A percentile compares a stretch with the other conserved stretches of the same genome.
phyloP scores from a whole-genome alignment of 1,140 invertebrate species.

The Gonioctena quinquepunctata region DNA sequence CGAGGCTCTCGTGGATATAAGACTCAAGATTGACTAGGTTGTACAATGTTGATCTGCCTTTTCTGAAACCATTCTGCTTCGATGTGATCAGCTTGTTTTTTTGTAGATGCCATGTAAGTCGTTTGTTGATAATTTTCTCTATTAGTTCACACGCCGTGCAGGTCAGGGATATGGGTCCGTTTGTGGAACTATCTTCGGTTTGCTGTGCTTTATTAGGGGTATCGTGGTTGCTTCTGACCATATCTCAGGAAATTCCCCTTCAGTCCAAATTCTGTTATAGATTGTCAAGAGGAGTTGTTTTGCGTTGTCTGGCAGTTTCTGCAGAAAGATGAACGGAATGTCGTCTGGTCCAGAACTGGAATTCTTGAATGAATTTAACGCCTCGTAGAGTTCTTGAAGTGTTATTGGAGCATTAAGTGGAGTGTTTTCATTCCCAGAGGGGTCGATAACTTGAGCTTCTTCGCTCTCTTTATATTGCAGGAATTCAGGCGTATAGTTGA shows the following conservation, averaged over 20 bases:
- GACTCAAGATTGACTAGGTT: constrained; percentile 6
- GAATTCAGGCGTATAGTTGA: too few species aligned
- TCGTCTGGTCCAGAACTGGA: too few species aligned
- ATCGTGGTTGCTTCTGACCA: background rate
- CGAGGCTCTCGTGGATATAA: constrained; percentile 9
- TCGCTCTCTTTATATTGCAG: too few species aligned
- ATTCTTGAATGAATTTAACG: too few species aligned
- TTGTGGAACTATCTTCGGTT: background rate
- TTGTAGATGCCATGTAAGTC: constrained; percentile 16
- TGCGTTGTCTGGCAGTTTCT: too few species aligned
- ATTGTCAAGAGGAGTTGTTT: too few species aligned
- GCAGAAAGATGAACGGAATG: too few species aligned
- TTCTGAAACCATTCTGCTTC: background rate
- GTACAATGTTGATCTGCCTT: background rate
- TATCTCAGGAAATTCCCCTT: background rate
- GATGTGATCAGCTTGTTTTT: background rate
- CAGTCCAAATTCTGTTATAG: background rate
- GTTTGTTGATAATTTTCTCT: constrained; percentile 16
- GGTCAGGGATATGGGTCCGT: constrained; percentile 13
- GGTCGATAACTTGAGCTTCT: too few species aligned
- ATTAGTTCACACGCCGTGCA: constrained; percentile 17
- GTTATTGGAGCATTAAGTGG: too few species aligned
- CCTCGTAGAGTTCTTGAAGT: too few species aligned
- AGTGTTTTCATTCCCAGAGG: too few species aligned
- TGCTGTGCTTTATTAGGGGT: background rate